Percentiles rank a stretch among this genome's conserved stretches.
phyloP scores from a whole-genome alignment of 1,140 invertebrate genomes.

The Brachionus asplanchnoidis region DNA sequence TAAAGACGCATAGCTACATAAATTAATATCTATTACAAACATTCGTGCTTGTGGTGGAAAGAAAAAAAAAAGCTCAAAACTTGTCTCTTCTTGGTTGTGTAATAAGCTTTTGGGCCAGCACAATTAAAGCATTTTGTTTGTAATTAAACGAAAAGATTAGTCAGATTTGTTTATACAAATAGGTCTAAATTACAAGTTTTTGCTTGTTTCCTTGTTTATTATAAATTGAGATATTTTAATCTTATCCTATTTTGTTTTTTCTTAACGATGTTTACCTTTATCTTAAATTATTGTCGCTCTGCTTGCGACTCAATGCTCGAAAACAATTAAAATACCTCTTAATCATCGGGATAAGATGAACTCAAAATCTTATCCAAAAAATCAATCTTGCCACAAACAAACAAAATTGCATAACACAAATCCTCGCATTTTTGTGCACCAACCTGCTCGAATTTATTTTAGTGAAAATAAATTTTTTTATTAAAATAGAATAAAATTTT shows the following conservation, averaged over 20 bases:
- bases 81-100: conserved; percentile 12
- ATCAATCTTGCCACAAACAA: conserved; percentile 2
- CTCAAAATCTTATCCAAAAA: background rate
- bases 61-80: background rate
- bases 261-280: conserved; percentile 35
- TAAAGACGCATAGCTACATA: conserved; percentile 4
- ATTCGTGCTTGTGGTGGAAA: background rate
- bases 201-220: conserved; percentile 5
- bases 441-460: background rate
- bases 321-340: conserved; percentile 33
- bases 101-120: conserved; percentile 20
- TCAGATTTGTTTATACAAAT: background rate
- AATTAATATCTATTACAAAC: conserved; percentile 34
- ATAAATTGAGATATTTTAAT: conserved; percentile 15
- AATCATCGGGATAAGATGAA: conserved; percentile 28
- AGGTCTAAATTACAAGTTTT: conserved; percentile 27
- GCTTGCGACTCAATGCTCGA: background rate
- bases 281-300: conserved; percentile 31
- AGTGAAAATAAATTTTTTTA: background rate
- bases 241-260: conserved; percentile 32
- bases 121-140: conserved; percentile 13
- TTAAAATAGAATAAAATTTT: background rate
- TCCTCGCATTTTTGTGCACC: background rate
- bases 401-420: background rate
- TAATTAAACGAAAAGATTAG: conserved; percentile 26